phyloP scores from a whole-genome alignment of 2,113 vertebrate genomes.

The Micronycteris hirsuta region DNA sequence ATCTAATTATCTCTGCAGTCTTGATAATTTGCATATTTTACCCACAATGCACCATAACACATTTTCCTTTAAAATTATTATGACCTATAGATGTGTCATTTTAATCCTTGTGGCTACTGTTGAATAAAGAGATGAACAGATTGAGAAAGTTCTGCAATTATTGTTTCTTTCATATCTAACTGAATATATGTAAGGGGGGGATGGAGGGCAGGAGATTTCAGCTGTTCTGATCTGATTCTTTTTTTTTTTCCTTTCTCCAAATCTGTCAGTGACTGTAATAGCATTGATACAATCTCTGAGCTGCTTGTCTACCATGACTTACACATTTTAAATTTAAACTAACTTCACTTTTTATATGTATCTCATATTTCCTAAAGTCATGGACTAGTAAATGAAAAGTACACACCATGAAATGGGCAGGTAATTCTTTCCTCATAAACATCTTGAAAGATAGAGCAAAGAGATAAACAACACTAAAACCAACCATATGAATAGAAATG shows the following conservation, averaged over 20 bases:
- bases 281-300: slow-evolving; percentile 40
- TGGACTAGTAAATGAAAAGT: slow-evolving; percentile 2
- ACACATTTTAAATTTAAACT: slow-evolving; percentile 67
- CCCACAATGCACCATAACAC: background rate
- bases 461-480: background rate
- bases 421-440: slow-evolving; percentile 18
- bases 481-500: background rate
- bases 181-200: background rate
- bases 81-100: slow-evolving; percentile 6
- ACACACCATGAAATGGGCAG: slow-evolving; percentile 18
- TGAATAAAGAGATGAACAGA: slow-evolving; percentile 15
- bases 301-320: slow-evolving; percentile 49
- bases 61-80: slow-evolving; percentile 40
- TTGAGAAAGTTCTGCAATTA: slow-evolving; percentile 46
- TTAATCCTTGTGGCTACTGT: slow-evolving; percentile 20
- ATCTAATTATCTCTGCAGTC: slow-evolving; percentile 25
- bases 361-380: slow-evolving; percentile 50
- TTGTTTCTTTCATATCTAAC: slow-evolving; percentile 27
- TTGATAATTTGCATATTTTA: slow-evolving; percentile 44
- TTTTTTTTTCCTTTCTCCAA: background rate
- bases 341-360: slow-evolving; percentile 35
- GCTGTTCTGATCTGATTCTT: background rate
- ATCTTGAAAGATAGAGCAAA: slow-evolving; percentile 19
- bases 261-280: slow-evolving; percentile 48
- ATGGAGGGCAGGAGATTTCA: background rate